Percentiles rank a stretch among this genome's conserved stretches.
phyloP scores from a whole-genome alignment of 2,113 vertebrate genomes.

The Anguilla japonica region DNA sequence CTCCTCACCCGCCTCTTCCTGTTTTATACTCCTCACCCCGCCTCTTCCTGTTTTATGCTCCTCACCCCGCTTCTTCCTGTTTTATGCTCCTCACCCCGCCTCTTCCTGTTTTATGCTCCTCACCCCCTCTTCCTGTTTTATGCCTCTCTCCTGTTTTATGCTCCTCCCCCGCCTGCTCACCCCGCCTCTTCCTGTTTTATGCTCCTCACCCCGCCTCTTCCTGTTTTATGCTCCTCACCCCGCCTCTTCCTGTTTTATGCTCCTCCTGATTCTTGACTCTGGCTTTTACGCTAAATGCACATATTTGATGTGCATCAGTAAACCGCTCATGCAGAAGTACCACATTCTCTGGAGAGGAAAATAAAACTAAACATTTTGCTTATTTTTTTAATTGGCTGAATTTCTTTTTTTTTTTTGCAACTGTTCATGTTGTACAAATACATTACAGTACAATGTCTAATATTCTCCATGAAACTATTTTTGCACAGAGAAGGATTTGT shows the following conservation, averaged over 20 bases:
- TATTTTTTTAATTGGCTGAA: constrained; percentile 7
- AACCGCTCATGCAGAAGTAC: constrained; percentile 6
- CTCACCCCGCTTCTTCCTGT: neutral
- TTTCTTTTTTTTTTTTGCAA: neutral
- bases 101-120: neutral
- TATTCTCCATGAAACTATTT: neutral
- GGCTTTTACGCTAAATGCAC: neutral
- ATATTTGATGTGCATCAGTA: neutral
- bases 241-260: neutral
- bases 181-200: too few relatives aligned
- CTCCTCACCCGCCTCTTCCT: neutral
- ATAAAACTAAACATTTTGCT: neutral
- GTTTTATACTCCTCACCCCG: neutral
- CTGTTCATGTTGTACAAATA: neutral
- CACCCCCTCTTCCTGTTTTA: neutral
- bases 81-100: neutral
- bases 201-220: too few relatives aligned
- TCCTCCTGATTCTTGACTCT: constrained; percentile 6
- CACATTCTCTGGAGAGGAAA: neutral
- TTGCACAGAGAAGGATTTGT: neutral
- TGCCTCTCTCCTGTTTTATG: neutral
- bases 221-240: too few relatives aligned
- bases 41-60: neutral
- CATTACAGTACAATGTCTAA: neutral
- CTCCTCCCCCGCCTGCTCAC: neutral